phyloP scores from a whole-genome alignment of 2,113 vertebrate genomes.

The Labeo rohita region DNA sequence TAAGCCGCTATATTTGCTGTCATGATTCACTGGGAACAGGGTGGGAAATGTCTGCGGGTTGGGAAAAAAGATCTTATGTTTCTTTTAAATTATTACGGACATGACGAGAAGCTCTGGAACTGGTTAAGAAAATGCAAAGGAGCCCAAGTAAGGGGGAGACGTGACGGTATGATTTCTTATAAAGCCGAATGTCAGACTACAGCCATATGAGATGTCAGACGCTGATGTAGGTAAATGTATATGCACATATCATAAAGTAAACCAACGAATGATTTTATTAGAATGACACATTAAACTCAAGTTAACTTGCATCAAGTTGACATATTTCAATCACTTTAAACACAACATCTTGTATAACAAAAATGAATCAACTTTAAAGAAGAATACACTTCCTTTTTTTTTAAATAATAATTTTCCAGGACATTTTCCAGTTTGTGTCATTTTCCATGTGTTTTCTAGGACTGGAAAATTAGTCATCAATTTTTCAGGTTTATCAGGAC shows the following conservation, averaged over 20 bases:
- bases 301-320: neutral
- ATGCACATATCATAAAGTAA: neutral
- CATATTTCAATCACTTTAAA: neutral
- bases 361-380: neutral
- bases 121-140: neutral
- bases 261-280: neutral
- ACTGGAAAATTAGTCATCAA: too few relatives aligned
- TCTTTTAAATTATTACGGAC: neutral
- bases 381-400: too few relatives aligned
- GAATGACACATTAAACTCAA: neutral
- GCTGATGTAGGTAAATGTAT: neutral
- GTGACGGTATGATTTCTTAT: neutral
- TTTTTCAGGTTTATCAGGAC: too few relatives aligned
- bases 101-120: constrained; percentile 17
- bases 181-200: neutral
- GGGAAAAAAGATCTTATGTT: constrained; percentile 18
- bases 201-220: neutral
- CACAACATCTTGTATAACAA: neutral
- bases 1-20: neutral
- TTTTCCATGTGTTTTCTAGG: too few relatives aligned
- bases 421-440: too few relatives aligned
- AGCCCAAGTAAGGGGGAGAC: neutral
- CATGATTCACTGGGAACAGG: constrained; percentile 37
- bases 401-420: too few relatives aligned
- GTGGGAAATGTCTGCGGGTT: constrained; percentile 30